phyloP scores from a whole-genome alignment of 2,888 invertebrate species.

The Mythimna ferrago region DNA sequence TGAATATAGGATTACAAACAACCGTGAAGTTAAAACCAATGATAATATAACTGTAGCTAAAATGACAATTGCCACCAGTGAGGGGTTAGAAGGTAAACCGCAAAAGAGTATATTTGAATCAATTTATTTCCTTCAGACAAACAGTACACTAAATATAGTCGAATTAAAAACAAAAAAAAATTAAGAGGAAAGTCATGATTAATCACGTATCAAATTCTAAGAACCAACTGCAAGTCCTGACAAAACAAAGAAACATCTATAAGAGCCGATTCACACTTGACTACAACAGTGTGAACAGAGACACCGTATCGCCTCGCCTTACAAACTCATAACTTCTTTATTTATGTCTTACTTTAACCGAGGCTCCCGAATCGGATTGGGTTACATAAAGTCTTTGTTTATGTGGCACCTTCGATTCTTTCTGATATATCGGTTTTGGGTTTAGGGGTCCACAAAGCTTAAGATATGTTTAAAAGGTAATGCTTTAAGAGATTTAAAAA shows the following conservation, averaged over 20 bases:
- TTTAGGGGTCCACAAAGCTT: conserved; percentile 21
- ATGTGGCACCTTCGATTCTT: conserved; percentile 67
- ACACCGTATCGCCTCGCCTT: conserved; percentile 47
- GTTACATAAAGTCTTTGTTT: conserved; percentile 79
- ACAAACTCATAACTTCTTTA: conserved; percentile 77
- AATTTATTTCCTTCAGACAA: not conserved
- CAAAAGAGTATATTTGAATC: not conserved
- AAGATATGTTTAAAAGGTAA: not conserved
- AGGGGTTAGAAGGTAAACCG: not conserved
- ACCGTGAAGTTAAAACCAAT: not conserved
- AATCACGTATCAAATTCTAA: conserved; percentile 23
- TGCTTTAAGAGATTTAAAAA: not conserved
- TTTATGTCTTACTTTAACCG: conserved; percentile 80
- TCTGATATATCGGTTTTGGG: conserved; percentile 65
- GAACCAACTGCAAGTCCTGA: conserved; percentile 13
- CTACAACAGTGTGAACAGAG: conserved; percentile 54
- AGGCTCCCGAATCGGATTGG: conserved; percentile 70
- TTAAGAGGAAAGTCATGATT: conserved; percentile 9
- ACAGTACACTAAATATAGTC: not conserved
- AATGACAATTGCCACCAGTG: not conserved
- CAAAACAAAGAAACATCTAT: conserved; percentile 25
- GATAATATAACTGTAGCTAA: not conserved
- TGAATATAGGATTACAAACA: too few relatives aligned
- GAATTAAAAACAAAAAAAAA: not conserved
- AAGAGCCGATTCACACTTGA: conserved; percentile 34